Evolutionary conservation across 2,888 invertebrate genomes (phyloP), one percentile per base, ranked within the genome.

Genomic region (Latheticus oryzae): DNA sequence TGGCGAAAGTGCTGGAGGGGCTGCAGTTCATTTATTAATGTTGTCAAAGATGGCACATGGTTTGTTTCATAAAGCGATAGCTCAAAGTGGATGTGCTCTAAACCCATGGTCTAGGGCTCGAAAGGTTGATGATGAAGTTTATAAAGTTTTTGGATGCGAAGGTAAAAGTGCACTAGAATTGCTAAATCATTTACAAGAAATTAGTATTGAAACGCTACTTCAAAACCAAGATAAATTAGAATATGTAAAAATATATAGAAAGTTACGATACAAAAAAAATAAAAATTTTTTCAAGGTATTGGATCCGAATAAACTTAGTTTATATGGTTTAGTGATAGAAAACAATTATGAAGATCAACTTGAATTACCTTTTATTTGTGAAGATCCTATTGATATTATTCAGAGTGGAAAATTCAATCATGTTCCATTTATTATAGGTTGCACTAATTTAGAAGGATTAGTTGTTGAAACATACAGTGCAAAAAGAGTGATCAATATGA

Each of bases 1-100:
- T 63, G 83, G 83, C 1, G 81, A 82, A 67, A 83, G 83, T 64
- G 82, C 82, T 1, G 83, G 83, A 1, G 81, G 75, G 3, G 78
- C 76, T 13, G 78, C 81, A 1, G 76, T 79, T 0, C 81, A 83
- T 61, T 80, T 77, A 53, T 74, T 82, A 66, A 76, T 80, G 65
- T 65, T 83, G 3, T 82, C 82, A 0, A 80, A 82, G 23, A 76
- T 81, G 68, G 73, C 82, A 1, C 79, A 76, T 64, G 76, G 76
- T 69, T 61, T 61, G 1, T 64, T 67, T 26, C 76, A 77, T 38
- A 76, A 70, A 65, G 76, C 73, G 2, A 72, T 77, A 43, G 61
- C 68, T n/a, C 76, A 76, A 67, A 77, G 77, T 63, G 77, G 76
- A 8, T 64, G 64, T 33, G 73, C 72, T 1, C 40, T 73, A 8